Base-by-base conservation (phyloP, 1,140 invertebrate genomes). In the Drosophila ercepeae region DNA sequence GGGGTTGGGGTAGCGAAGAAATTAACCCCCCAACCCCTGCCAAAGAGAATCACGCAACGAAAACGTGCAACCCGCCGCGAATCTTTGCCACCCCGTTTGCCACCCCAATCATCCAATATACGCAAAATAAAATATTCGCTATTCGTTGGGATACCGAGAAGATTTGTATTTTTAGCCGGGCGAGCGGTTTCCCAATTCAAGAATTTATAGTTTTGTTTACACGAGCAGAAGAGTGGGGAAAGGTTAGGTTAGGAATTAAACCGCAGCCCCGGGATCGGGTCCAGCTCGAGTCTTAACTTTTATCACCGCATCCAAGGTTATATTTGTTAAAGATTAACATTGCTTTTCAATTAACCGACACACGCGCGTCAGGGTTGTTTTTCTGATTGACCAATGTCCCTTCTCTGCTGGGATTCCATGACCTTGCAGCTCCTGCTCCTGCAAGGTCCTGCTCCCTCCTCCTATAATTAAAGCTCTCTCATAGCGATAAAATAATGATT, bases 131-230 rank as follows among this genome's bases (percentile, higher is more conserved):
- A 77, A 63, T 67, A 69, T 77, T 68, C 70, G 59, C 64, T 16
- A 39, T 39, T 34, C 2, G 52, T 81, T 57, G 59, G 78, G 81
- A 63, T 77, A 60, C 53, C 51, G 4, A 58, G 49, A 59, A 78
- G 67, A 70, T 69, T 70, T 58, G 16, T 84, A 83, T 86, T 86
- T 83, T 75, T 83, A 83, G 81, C 1, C 18, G 18, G 49, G 63
- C 73, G 51, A 39, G 57, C 64, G 41, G 23, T 69, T 57, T 75
- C 63, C 53, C 60, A 67, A 73, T 63, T 69, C 63, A 77, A 72
- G 79, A 83, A 83, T 83, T 83, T 83, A 83, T 83, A 86, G 79
- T 83, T 83, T 86, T 83, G 79, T 83, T 83, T 83, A 83, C 81
- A 82, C 79, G 14, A 11, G 34, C 11, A 13, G 7, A 18, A 27